phyloP scores from a whole-genome alignment of 2,888 invertebrate species.

The Macropis europaea region DNA sequence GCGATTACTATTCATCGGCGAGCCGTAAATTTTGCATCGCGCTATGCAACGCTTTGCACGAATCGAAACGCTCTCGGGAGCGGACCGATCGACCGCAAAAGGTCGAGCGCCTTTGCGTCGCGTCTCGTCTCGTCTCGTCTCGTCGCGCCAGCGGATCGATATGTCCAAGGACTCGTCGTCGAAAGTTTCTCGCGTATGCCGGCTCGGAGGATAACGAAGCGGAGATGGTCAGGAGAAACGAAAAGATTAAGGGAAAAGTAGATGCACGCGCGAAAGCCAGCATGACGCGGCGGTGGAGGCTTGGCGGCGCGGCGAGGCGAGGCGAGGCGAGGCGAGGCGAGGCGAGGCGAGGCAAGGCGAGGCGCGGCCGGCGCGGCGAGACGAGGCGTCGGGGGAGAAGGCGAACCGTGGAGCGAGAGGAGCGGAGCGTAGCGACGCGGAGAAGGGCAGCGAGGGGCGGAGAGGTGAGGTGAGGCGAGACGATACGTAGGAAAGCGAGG shows the following conservation, averaged over 20 bases:
- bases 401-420: neutral
- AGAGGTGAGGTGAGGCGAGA: neutral
- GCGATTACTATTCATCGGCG: too few species aligned
- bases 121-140: constrained; percentile 9
- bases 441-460: neutral
- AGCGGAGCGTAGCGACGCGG: neutral
- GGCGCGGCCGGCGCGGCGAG: neutral
- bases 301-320: neutral
- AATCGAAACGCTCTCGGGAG: too few species aligned
- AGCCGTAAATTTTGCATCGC: too few species aligned
- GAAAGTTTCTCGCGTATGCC: constrained; percentile 25
- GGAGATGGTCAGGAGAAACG: neutral
- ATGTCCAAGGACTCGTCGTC: constrained; percentile 36
- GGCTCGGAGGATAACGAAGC: neutral
- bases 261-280: neutral
- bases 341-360: neutral
- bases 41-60: too few species aligned
- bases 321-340: neutral
- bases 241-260: neutral
- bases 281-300: neutral
- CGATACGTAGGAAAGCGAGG: neutral
- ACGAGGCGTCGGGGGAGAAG: neutral
- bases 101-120: constrained; percentile 8
- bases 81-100: neutral
- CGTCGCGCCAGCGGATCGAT: constrained; percentile 20